A percentile compares a stretch with the other conserved stretches of the same genome.
Conservation (phyloP, 1,140 invertebrate genomes). For the Drosophila pandora region DNA sequence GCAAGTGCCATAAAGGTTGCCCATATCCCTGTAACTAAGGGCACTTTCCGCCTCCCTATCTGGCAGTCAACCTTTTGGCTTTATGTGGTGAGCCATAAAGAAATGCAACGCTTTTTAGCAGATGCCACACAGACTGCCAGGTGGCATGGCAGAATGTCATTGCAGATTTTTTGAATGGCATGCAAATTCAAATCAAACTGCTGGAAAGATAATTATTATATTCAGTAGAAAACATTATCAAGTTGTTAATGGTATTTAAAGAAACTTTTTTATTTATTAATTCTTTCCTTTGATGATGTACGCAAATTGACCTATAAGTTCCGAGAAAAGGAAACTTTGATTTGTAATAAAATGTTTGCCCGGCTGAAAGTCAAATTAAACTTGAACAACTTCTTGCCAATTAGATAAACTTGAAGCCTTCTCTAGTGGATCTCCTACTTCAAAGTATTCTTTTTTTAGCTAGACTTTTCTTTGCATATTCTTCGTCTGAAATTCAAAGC, state of each 20-base stretch:
- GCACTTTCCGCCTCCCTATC: slow-evolving; percentile 18
- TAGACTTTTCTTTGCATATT: neutral
- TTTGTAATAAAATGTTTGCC: slow-evolving; percentile 5
- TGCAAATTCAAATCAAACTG: too few species aligned
- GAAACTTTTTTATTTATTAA: too few species aligned
- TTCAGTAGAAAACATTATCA: too few species aligned
- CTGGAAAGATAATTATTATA: too few species aligned
- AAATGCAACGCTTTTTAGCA: slow-evolving; percentile 55
- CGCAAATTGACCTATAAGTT: neutral
- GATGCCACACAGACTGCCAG: slow-evolving; percentile 29
- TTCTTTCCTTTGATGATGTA: neutral
- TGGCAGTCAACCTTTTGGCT: slow-evolving; percentile 31
- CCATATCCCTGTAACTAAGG: slow-evolving; percentile 45
- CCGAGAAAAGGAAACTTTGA: slow-evolving; percentile 2
- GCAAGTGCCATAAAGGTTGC: slow-evolving; percentile 41
- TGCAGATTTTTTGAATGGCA: neutral
- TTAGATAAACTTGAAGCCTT: slow-evolving; percentile 8
- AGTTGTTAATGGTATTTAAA: too few species aligned
- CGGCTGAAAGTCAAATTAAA: slow-evolving; percentile 1
- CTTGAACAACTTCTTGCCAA: slow-evolving; percentile 16
- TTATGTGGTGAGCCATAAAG: slow-evolving; percentile 54
- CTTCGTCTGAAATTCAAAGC: neutral
- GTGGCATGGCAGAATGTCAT: neutral
- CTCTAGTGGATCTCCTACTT: neutral
- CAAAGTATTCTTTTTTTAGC: slow-evolving; percentile 3